phyloP scores from a whole-genome alignment of 2,113 vertebrate genomes.

The Oenanthe oenanthe region DNA sequence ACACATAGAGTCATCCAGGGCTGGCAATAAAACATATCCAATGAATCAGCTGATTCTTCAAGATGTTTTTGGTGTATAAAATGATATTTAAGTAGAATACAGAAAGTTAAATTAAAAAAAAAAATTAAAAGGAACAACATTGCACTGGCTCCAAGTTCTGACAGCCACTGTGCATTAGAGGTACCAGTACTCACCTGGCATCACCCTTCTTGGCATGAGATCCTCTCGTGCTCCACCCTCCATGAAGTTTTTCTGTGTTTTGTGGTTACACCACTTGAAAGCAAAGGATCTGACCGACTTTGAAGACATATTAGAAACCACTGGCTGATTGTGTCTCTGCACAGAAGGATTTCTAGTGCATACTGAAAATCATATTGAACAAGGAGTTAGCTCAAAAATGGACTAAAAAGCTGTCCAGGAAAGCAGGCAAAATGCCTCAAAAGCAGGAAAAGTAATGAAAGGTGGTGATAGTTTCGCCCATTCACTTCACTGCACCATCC shows the following conservation, averaged over 20 bases:
- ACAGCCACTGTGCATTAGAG: background rate
- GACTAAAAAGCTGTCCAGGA: background rate
- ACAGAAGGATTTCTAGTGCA: background rate
- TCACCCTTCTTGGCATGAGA: background rate
- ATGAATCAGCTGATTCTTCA: background rate
- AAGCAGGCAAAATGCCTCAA: background rate
- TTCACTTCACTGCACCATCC: background rate
- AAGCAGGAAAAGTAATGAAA: background rate
- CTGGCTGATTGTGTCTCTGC: background rate
- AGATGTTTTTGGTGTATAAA: background rate
- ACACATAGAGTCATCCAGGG: background rate
- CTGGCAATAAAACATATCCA: background rate
- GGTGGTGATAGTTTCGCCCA: background rate
- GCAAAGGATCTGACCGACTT: background rate
- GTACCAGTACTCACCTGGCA: background rate
- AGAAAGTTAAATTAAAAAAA: background rate
- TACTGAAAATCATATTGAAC: background rate
- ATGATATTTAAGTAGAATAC: background rate
- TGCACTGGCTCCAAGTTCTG: background rate
- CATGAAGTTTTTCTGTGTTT: background rate
- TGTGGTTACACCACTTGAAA: background rate
- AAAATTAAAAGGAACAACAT: accelerated
- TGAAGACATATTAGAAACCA: background rate
- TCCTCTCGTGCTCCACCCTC: background rate
- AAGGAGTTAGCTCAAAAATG: background rate